Evolutionary conservation across 1,140 invertebrate genomes (phyloP), one percentile per base, ranked within the genome.

Genomic region (Paralvinella palmiformis): DNA sequence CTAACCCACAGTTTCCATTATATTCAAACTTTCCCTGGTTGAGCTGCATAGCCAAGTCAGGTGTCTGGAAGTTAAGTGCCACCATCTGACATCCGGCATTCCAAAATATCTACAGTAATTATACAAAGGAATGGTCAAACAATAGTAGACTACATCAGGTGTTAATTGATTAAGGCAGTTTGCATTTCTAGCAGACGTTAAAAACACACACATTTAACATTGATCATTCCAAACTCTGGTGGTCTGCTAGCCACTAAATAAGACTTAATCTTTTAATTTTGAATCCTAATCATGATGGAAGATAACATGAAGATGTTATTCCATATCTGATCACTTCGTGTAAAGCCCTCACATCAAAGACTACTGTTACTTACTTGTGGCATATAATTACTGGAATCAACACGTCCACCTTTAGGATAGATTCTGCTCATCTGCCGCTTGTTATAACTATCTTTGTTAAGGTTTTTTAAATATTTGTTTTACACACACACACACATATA

Each of bases 1-100:
- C 77, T 73, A 70, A 84, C 82, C 95, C 96, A 69, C 94, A 95
- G 77, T 97, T 97, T 77, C 97, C 96, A 82, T 99, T 98, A 77
- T 98, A 98, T 79, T 99, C 97, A 83, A 99, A 99, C 85, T 99
- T 99, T 67, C 97, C 97, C 84, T 98, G 96, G 83, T 99, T 99
- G 62, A 99, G 83, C 83, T 99, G 97, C 95, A 99, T 98, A 15
- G 95, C 95, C 65, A 99, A 83, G 85, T 99, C 97, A 17, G 96
- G 88, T 15, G 96, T 99, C 86, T 99, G 97, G 83, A 99, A 99
- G 84, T 99, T 99, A n/a, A 99, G 83, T 0, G 97, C 96, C 15
- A 99, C 96, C 96, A 99, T 98, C 77, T 99, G 97, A 81, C 96
- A 99, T 1, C 97, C 97, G 4, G 95, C 95, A 81, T 99, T 99